Evolutionary conservation across 2,797 vertebrate genomes (phyloP).

Genomic region (Falco columbarius): DNA sequence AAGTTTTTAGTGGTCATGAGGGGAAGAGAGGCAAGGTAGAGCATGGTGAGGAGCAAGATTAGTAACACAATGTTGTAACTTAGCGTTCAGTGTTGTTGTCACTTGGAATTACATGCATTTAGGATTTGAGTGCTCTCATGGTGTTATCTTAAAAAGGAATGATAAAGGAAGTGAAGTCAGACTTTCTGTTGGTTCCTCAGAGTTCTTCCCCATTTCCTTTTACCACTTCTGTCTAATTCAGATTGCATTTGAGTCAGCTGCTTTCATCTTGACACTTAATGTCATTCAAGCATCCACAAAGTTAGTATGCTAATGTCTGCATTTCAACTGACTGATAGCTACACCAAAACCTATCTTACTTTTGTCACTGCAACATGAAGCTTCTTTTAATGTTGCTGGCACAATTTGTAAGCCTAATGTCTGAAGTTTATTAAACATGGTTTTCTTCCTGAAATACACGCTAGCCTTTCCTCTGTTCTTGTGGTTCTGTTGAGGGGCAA

Average conservation of each 20-base stretch:
- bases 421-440: background rate
- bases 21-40: background rate
- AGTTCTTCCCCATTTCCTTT: conserved; percentile 3
- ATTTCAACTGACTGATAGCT: conserved; percentile 22
- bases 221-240: conserved; percentile 10
- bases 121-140: background rate
- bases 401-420: background rate
- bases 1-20: background rate
- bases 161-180: background rate
- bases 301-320: background rate
- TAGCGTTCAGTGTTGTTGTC: background rate
- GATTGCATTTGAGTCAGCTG: conserved; percentile 39
- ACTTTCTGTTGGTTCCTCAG: background rate
- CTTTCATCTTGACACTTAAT: conserved; percentile 35
- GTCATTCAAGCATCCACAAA: conserved; percentile 18
- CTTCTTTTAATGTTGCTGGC: background rate
- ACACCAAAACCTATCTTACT: conserved; percentile 24
- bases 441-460: background rate
- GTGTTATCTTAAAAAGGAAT: background rate
- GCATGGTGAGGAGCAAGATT: background rate
- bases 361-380: background rate
- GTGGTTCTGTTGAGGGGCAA: background rate
- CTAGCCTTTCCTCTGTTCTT: background rate
- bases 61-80: background rate
- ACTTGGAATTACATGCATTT: background rate